phyloP scores from a whole-genome alignment of 2,797 vertebrate genomes.

The Danionella dracula region DNA sequence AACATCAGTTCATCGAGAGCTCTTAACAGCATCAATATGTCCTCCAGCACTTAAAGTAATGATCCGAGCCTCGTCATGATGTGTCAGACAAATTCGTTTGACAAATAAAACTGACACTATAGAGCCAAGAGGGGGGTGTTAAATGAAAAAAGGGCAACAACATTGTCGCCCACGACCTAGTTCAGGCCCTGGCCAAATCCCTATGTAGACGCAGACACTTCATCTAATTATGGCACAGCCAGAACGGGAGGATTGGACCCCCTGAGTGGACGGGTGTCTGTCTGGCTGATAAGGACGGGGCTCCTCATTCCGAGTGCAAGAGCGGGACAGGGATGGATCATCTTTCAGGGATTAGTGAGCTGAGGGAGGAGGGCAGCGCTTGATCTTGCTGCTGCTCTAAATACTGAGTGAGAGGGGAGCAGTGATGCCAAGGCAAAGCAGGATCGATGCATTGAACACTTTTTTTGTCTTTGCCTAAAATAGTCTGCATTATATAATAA shows the following conservation, averaged over 20 bases:
- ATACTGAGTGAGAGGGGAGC: conserved; percentile 7
- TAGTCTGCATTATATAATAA: too few relatives aligned
- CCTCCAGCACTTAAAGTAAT: conserved; percentile 28
- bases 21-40: conserved; percentile 16
- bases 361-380: conserved; percentile 24
- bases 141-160: conserved; percentile 28
- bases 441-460: neutral
- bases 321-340: conserved; percentile 35
- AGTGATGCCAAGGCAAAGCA: neutral
- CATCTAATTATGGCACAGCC: conserved; percentile 30
- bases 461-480: neutral
- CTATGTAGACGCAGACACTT: conserved; percentile 39
- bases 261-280: conserved; percentile 32
- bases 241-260: conserved; percentile 30
- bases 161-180: conserved; percentile 40
- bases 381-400: conserved; percentile 28
- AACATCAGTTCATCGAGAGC: conserved; percentile 6
- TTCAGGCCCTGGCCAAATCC: conserved; percentile 43
- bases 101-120: conserved; percentile 39
- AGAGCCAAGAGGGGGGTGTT: neutral
- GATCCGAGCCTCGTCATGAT: conserved; percentile 36
- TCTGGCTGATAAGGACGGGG: conserved; percentile 40
- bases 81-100: conserved; percentile 43
- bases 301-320: conserved; percentile 2
- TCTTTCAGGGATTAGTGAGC: conserved; percentile 44